Evolutionary conservation across 2,888 invertebrate species (phyloP), one percentile per base, ranked within the genome.

Genomic region (Drosophila heteroneura): DNA sequence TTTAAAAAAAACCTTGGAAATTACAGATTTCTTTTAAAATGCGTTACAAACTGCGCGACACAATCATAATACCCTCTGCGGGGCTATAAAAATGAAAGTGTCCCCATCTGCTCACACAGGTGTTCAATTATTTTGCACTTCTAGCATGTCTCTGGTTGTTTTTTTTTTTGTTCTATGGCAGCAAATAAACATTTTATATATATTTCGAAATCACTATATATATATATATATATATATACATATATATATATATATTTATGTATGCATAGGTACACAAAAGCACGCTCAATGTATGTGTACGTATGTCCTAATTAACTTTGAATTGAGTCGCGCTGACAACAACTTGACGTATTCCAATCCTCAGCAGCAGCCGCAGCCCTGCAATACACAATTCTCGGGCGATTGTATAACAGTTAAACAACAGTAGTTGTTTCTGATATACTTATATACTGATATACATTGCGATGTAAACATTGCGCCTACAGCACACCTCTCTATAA

Each of bases 231-330:
- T 19, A 10, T 33, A 32, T 44, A 19, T n/a, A 32, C 19, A 44
- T 59, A 52, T 28, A 12, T 41, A 35, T 47, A 19, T 47, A 35
- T 30, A 12, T 10, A 37, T 19, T 1, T 22, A 12, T 5, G 28
- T 41, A 30, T n/a, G 16, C 9, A 32, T 58, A 52, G 32, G n/a
- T 14, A 14, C 14, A 14, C 14, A 14, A 35, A 5, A 16, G 35
- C 35, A 35, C 5, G 16, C 37, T 16, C 16, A 37, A 6, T 26
- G 22, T 37, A 37, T 37, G 1, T 37, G 37, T 32, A 33, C 47
- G n/a, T 54, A 35, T 60, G 67, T 78, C 85, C 68, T 78, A 78
- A 73, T 76, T 60, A 78, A 72, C 58, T 76, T 71, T 72, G 65
- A 62, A 67, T 82, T 71, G 85, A 77, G 47, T 26, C 59, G 70